Base-by-base conservation (phyloP, 1,140 invertebrate genomes). In the Agrypnia vestita region DNA sequence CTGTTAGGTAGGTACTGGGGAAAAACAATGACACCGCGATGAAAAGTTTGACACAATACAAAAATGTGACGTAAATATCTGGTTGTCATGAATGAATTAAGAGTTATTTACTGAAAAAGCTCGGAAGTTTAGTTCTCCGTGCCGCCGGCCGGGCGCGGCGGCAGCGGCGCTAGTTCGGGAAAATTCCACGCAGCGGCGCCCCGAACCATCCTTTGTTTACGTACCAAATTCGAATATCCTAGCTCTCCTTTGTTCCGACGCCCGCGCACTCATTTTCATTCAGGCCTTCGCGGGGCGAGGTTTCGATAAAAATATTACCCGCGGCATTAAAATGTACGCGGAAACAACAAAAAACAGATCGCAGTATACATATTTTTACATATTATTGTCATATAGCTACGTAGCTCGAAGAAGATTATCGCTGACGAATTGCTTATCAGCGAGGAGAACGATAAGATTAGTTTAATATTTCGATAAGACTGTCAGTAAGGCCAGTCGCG, bases 31-130 rank as follows among this genome's bases (percentile, higher is more conserved):
- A 35, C 25, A 35, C 1, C 1, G 6, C 25, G 25, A 6, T 35
- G 15, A 73, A 73, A 73, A 55, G 73, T 75, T 61, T 35, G 11
- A 35, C n/a, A 46, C 74, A 19, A 44, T 56, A 64, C 47, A 62
- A 76, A 78, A 78, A 15, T 71, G 61, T 21, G 44, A 56, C 46
- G 13, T 59, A 78, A 78, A 49, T 71, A 76, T 67, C 61, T 19
- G 44, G 61, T 9, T 53, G 19, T 82, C 80, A 79, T 82, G 80
- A 82, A 82, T 82, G 80, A 82, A 82, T 82, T 76, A 82, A 69
- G 53, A 61, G 80, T 78, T 75, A 76, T 67, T 81, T 75, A 75
- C 51, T n/a, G 11, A 59, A 69, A 78, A 77, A 76, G 72, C 72
- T 67, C 76, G 13, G 46, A 71, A 64, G 11, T 17, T 59, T 74